Conservation (phyloP, 2,113 vertebrate genomes). For the Hyperopisus bebe region DNA sequence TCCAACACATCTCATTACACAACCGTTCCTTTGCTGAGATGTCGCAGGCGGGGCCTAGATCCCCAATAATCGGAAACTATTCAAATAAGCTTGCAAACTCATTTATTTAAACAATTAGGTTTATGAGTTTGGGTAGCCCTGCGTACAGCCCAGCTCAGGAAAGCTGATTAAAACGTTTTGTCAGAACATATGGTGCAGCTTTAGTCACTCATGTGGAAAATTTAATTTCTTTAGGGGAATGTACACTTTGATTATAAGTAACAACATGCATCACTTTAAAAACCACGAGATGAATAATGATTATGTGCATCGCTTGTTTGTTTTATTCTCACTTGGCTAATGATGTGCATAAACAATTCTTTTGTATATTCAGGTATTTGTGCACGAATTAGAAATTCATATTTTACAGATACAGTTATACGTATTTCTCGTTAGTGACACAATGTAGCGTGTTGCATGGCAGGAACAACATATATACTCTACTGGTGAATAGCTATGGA, state of each 20-base stretch:
- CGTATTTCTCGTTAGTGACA: background rate
- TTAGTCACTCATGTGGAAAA: slow-evolving; percentile 42
- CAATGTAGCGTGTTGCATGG: background rate
- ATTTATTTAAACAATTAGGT: slow-evolving; percentile 19
- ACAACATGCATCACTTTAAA: slow-evolving; percentile 3
- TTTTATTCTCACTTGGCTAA: slow-evolving; percentile 8
- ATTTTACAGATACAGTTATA: background rate
- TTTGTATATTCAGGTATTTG: background rate
- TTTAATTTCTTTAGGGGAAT: slow-evolving; percentile 31
- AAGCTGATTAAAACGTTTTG: slow-evolving; percentile 39
- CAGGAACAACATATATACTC: background rate
- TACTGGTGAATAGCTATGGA: background rate
- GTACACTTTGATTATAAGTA: slow-evolving; percentile 31
- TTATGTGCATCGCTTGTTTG: slow-evolving; percentile 2
- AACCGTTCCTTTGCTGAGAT: background rate
- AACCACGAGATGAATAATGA: slow-evolving; percentile 10
- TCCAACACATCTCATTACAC: background rate
- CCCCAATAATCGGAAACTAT: background rate
- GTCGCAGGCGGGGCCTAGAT: background rate
- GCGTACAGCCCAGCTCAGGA: slow-evolving; percentile 33
- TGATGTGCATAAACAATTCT: background rate
- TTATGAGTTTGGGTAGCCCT: background rate
- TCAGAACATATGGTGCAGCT: slow-evolving; percentile 39
- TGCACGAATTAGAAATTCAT: background rate
- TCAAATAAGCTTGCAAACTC: slow-evolving; percentile 14